phyloP scores from a whole-genome alignment of 2,888 invertebrate genomes.

The Colletes collaris region DNA sequence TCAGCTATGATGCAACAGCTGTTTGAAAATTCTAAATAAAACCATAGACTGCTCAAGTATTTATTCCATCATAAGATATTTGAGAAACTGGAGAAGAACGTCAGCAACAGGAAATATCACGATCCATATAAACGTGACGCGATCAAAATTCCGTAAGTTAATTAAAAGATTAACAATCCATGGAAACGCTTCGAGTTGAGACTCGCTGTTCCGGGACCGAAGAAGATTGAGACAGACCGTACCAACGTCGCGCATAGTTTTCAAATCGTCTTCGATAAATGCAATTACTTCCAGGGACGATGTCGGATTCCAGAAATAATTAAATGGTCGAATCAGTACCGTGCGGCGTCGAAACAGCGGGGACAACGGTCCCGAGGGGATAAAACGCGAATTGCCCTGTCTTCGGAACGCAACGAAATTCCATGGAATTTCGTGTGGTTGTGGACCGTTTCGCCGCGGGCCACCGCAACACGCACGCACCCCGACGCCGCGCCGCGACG shows the following conservation, averaged over 20 bases:
- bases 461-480: slow-evolving; percentile 28
- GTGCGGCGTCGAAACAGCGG: slow-evolving; percentile 8
- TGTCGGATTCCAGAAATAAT: slow-evolving; percentile 44
- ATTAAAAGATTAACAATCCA: slow-evolving; percentile 33
- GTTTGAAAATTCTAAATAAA: too few species aligned
- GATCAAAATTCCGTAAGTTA: slow-evolving; percentile 23
- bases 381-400: slow-evolving; percentile 14
- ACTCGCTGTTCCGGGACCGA: not conserved
- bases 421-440: slow-evolving; percentile 29
- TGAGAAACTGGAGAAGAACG: too few species aligned
- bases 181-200: not conserved
- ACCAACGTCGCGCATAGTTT: slow-evolving; percentile 16
- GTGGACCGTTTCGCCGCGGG: slow-evolving; percentile 33
- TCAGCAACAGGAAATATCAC: not conserved
- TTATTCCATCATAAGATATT: too few species aligned
- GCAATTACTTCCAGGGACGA: slow-evolving; percentile 1
- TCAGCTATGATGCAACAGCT: too few species aligned
- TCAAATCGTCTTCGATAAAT: slow-evolving; percentile 31
- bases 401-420: slow-evolving; percentile 42
- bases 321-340: slow-evolving; percentile 38
- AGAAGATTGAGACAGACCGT: slow-evolving; percentile 10
- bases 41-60: too few species aligned
- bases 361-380: not conserved
- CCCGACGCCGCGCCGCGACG: not conserved
- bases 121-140: not conserved